Evolutionary conservation across 92 coral and sea anemone species (phyloP), one percentile per base, ranked within the genome.

Genomic region (Epizoanthus scotinus): DNA sequence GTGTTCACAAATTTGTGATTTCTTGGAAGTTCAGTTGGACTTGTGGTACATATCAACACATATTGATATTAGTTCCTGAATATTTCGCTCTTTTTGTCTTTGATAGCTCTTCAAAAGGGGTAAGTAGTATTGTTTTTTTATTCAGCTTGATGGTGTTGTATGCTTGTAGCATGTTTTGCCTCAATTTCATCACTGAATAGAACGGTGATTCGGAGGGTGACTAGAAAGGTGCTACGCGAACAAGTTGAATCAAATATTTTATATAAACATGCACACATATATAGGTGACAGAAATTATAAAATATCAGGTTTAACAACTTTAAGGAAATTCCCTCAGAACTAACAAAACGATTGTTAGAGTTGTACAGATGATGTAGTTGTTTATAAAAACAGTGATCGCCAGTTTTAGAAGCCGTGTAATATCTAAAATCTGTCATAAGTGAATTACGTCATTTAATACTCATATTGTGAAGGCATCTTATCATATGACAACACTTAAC

Each of bases 401-500:
- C n/a, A 0, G 22, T 63, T 8, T 7, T 27, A 17, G 9, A 44
- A 1, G 9, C 52, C 12, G 10, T 1, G 2, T 44, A 12, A 44
- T 42, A 6, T 20, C 42, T 63, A 63, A 27, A 63, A 63, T 13
- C 15, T 62, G 4, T 34, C 40, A 34, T 63, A 12, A 17, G 1
- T 17, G 36, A 29, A 63, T 63, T 63, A 63, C 69, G 69, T 63
- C 69, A 25, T 62, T 3, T 63, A 42, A 64, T n/a, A n/a, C n/a
- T n/a, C n/a, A n/a, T 13, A 29, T 27, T 9, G 0, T 63, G 68
- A 25, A 63, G 13, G 50, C 67, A 21, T 61, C 14, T 21, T 61
- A 14, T 20, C 0, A 3, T 8, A 14, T 12, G 40, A 34, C 40
- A 34, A 3, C 40, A 34, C 40, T 34, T 6, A 34, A 3, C 40